Evolutionary conservation across 1,140 invertebrate species (phyloP).

Genomic region (Neelides sp.): DNA sequence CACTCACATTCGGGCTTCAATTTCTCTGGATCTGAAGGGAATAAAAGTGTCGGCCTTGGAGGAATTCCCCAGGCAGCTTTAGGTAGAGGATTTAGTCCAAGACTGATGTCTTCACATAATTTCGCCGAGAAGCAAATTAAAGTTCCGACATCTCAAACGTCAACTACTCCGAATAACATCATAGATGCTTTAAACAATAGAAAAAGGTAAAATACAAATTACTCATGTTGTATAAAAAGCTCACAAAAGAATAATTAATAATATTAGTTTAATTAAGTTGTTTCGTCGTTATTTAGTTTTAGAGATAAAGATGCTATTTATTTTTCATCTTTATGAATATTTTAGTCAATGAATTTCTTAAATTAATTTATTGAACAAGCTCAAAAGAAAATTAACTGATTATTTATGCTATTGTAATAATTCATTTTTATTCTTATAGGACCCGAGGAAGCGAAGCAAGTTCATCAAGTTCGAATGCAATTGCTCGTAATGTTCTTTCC

Average conservation of each 20-base stretch:
- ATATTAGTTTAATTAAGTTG: too few species aligned
- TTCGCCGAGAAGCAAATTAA: not conserved
- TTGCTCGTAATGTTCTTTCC: not conserved
- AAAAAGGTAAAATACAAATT: constrained; percentile 10
- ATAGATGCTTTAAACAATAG: constrained; percentile 13
- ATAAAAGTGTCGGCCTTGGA: constrained; percentile 10
- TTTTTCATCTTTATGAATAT: too few species aligned
- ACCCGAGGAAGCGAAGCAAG: constrained; percentile 8
- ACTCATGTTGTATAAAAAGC: too few species aligned
- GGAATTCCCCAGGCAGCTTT: constrained; percentile 14
- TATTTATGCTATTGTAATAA: too few species aligned
- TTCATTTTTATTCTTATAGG: too few species aligned
- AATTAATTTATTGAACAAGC: too few species aligned
- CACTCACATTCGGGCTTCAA: too few species aligned
- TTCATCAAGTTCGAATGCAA: not conserved
- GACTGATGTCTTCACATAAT: constrained; percentile 5
- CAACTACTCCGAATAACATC: constrained; percentile 9
- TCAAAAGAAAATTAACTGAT: too few species aligned
- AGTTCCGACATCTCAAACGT: constrained; percentile 2
- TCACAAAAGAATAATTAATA: too few species aligned
- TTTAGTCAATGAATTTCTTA: too few species aligned
- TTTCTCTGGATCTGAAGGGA: not conserved
- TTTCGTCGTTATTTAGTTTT: too few species aligned
- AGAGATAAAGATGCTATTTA: too few species aligned
- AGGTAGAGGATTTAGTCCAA: constrained; percentile 2